phyloP scores from a whole-genome alignment of 1,140 invertebrate genomes.

The Saccostrea echinata region DNA sequence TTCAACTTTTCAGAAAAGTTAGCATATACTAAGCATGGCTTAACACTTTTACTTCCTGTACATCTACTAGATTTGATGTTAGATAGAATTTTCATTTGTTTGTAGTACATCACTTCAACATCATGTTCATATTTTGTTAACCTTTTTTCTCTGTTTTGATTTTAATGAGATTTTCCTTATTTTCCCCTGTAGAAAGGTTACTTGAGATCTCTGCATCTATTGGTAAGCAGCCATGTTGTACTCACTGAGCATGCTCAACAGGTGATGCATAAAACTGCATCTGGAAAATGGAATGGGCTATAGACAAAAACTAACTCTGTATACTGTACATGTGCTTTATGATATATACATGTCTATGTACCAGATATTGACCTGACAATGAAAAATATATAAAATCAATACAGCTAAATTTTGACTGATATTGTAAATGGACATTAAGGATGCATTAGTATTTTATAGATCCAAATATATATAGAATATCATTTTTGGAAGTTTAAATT shows the following conservation, averaged over 20 bases:
- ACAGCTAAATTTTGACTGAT: too few species aligned
- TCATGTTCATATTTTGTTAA: neutral
- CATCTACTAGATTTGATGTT: neutral
- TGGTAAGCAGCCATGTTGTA: constrained; percentile 22
- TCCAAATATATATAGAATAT: too few species aligned
- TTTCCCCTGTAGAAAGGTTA: constrained; percentile 16
- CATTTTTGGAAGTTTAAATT: too few species aligned
- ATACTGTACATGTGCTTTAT: neutral
- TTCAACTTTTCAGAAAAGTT: neutral
- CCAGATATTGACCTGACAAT: too few species aligned
- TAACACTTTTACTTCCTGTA: neutral
- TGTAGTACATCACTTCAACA: neutral
- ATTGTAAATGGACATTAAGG: too few species aligned
- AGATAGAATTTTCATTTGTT: neutral
- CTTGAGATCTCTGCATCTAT: constrained; percentile 20
- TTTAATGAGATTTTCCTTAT: neutral
- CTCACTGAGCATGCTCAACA: constrained; percentile 19
- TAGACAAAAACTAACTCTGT: neutral
- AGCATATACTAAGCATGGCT: neutral
- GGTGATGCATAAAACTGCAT: neutral
- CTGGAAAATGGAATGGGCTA: neutral
- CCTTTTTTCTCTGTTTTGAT: neutral
- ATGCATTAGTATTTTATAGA: too few species aligned
- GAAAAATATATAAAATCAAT: too few species aligned
- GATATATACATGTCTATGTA: too few species aligned